phyloP scores from a whole-genome alignment of 2,113 vertebrate genomes.

The Sceloporus tristichus region DNA sequence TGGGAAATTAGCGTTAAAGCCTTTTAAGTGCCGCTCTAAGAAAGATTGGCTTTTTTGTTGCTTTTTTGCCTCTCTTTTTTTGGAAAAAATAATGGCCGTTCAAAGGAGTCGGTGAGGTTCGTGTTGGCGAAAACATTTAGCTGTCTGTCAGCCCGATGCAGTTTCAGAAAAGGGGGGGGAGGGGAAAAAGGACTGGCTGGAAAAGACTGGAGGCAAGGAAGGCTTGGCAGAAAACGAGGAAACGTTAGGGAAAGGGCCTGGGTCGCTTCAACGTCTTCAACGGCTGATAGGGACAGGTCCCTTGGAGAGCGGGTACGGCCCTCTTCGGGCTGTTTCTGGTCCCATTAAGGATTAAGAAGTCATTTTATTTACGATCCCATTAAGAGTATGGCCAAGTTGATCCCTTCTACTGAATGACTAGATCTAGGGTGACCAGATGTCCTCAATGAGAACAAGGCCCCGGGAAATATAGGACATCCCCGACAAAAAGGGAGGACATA shows the following conservation, averaged over 20 bases:
- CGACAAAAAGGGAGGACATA: not conserved
- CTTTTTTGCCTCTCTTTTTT: no score
- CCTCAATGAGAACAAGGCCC: no score
- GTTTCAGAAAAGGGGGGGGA: not conserved
- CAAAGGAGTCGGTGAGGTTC: slow-evolving; percentile 12
- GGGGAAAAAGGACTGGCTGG: not conserved
- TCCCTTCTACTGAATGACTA: not conserved
- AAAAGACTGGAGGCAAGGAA: not conserved
- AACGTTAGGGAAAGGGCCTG: not conserved
- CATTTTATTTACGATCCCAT: no score
- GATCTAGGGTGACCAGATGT: no score
- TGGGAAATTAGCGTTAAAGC: slow-evolving; percentile 64
- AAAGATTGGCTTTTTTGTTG: not conserved
- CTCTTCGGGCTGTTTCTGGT: no score
- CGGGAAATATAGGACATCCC: no score
- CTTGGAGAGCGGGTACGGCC: no score
- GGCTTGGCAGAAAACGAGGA: not conserved
- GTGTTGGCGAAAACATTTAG: slow-evolving; percentile 17
- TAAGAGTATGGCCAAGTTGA: not conserved
- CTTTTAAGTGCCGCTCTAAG: slow-evolving; percentile 54
- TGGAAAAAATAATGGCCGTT: not conserved
- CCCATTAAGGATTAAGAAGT: no score
- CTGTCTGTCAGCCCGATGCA: slow-evolving; percentile 11
- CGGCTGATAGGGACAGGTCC: no score
- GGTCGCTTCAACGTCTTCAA: no score